Evolutionary conservation across 1,140 invertebrate genomes (phyloP), one percentile per base, ranked within the genome.

Genomic region (Drosophila pallidifrons): DNA sequence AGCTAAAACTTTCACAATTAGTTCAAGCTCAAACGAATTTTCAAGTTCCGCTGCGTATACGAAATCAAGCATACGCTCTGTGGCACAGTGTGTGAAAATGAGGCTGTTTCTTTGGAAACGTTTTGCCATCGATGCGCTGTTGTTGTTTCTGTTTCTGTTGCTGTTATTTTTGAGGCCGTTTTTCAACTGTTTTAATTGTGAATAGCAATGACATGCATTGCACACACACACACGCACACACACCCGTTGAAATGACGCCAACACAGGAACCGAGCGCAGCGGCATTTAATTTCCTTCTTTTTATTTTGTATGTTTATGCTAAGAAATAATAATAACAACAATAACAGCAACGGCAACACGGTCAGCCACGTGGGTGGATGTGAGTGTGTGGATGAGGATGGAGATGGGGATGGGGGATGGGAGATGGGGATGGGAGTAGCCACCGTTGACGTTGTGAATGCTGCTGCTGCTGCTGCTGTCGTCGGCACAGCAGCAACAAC

Each of bases 321-420:
- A 72, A 76, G 72, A 59, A 75, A 79, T 41, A 82, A 65, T 59
- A 79, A 68, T 51, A 71, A 69, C 49, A 76, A 28, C 30, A 74
- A 59, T 43, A 65, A 66, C 52, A 25, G 20, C 20, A 20, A 20
- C 49, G 67, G 52, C 66, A 74, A 67, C 51, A 77, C 67, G 68
- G 65, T 75, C 68, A 70, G 70, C 46, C 79, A 85, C 82, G 82
- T 86, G 82, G 79, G 79, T 76, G 78, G 67, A 83, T 80, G 59
- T 73, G 35, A 15, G 30, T 68, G 46, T 82, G 11, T 75, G 60
- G 30, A 47, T 68, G 15, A 54, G 52, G 55, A 38, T 77, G 64
- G 59, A 43, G 30, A 47, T 68, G 15, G 49, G 47, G 49, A 38
- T 77, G 64, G 55, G 3, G 20, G 20, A 25, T 4, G 20, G 20